phyloP scores from a whole-genome alignment of 1,140 invertebrate species.

The Ctenoplectra terminalis region DNA sequence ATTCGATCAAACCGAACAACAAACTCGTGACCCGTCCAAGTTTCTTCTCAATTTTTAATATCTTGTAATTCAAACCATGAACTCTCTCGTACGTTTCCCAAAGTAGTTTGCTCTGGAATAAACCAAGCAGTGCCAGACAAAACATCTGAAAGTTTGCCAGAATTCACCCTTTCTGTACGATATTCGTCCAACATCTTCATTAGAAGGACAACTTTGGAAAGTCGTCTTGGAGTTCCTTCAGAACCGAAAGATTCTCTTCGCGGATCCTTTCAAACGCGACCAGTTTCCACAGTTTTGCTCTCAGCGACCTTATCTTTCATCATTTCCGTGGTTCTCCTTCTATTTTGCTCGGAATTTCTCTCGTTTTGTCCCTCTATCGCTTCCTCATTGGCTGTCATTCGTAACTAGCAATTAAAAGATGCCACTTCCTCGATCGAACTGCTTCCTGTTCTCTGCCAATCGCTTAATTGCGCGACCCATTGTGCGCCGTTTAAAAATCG shows the following conservation, averaged over 20 bases:
- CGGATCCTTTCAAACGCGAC: neutral
- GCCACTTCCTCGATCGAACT: neutral
- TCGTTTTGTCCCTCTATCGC: neutral
- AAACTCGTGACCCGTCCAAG: neutral
- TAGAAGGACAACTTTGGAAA: neutral
- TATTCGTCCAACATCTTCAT: neutral
- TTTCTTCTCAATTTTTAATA: slow-evolving; percentile 38
- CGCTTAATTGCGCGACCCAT: slow-evolving; percentile 46
- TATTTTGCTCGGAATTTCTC: neutral
- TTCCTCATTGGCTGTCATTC: slow-evolving; percentile 19
- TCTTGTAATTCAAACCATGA: neutral
- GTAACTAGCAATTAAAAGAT: slow-evolving; percentile 47
- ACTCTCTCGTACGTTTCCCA: neutral
- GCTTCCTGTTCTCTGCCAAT: slow-evolving; percentile 34
- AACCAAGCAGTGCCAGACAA: neutral
- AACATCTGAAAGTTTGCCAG: neutral
- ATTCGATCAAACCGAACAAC: slow-evolving; percentile 9
- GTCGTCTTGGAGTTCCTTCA: slow-evolving; percentile 16
- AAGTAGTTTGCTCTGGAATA: neutral
- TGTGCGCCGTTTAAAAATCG: slow-evolving; percentile 44
- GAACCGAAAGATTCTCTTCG: neutral
- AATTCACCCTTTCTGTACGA: neutral
- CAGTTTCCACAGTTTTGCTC: neutral
- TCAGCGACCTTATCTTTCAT: slow-evolving; percentile 35
- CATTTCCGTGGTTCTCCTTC: neutral